phyloP scores from a whole-genome alignment of 1,140 invertebrate species.

The Drosophila funebris region DNA sequence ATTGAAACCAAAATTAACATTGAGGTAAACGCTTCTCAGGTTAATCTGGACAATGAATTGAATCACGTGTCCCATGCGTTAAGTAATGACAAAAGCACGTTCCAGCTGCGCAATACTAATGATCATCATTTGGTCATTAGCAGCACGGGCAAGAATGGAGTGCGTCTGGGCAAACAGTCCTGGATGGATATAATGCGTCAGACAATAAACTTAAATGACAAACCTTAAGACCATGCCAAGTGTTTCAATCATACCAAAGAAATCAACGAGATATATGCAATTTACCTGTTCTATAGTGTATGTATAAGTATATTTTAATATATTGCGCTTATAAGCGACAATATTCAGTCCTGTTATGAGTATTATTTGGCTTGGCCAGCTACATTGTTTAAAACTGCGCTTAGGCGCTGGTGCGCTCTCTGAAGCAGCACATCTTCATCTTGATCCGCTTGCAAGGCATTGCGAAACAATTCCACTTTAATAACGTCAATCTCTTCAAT shows the following conservation, averaged over 20 bases:
- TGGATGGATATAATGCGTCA: slow-evolving; percentile 68
- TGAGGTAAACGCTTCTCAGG: slow-evolving; percentile 47
- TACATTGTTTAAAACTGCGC: slow-evolving; percentile 44
- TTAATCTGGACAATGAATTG: slow-evolving; percentile 56
- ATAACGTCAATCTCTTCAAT: slow-evolving; percentile 42
- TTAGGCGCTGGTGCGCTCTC: slow-evolving; percentile 54
- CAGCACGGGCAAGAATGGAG: slow-evolving; percentile 50
- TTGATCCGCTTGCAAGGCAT: slow-evolving; percentile 43
- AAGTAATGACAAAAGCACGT: slow-evolving; percentile 42
- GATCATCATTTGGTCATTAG: slow-evolving; percentile 38
- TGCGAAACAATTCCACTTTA: slow-evolving; percentile 43
- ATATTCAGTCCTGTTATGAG: slow-evolving; percentile 70
- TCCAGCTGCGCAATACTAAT: slow-evolving; percentile 40
- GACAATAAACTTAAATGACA: slow-evolving; percentile 22
- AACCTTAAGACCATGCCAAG: slow-evolving; percentile 4
- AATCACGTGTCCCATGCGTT: slow-evolving; percentile 55
- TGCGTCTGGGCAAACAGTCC: slow-evolving; percentile 73
- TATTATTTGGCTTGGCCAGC: slow-evolving; percentile 64
- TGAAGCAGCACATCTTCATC: slow-evolving; percentile 60
- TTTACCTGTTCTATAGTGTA: neutral
- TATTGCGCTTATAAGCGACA: slow-evolving; percentile 64
- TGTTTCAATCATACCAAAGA: neutral
- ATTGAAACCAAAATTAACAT: slow-evolving; percentile 65
- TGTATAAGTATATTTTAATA: slow-evolving; percentile 20
- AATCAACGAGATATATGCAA: neutral